phyloP scores from a whole-genome alignment of 1,140 invertebrate genomes.

The Nebria ingens region DNA sequence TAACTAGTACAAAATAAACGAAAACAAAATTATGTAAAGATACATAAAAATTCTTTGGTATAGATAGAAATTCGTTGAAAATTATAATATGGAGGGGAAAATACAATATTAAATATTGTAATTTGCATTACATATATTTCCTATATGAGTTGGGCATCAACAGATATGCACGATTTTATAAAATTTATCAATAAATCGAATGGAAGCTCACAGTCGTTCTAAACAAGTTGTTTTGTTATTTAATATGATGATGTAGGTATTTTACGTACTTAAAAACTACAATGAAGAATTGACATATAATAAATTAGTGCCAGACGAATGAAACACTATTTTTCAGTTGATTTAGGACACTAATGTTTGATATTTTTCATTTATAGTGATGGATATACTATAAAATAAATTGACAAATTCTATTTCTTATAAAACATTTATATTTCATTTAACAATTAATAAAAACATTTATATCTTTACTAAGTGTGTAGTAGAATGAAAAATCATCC shows the following conservation, averaged over 20 bases:
- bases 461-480: no score
- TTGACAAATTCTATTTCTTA: no score
- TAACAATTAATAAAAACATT: no score
- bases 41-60: constrained; percentile 35
- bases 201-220: constrained; percentile 17
- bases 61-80: constrained; percentile 19
- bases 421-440: no score
- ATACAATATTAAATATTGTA: constrained; percentile 9
- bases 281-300: constrained; percentile 3
- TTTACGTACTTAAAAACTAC: constrained; percentile 6
- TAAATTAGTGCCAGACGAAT: background rate
- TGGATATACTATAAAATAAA: no score
- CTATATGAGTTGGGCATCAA: no score
- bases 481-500: no score
- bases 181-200: constrained; percentile 2
- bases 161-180: background rate
- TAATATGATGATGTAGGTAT: background rate
- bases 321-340: constrained; percentile 5
- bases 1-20: constrained; percentile 17
- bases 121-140: constrained; percentile 2
- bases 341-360: constrained; percentile 3
- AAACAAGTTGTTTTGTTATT: constrained; percentile 6
- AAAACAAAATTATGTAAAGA: constrained; percentile 21
- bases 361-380: constrained; percentile 7
- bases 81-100: constrained; percentile 12